Evolutionary conservation across 2,888 invertebrate species (phyloP).

Genomic region (Cantharis lateralis): DNA sequence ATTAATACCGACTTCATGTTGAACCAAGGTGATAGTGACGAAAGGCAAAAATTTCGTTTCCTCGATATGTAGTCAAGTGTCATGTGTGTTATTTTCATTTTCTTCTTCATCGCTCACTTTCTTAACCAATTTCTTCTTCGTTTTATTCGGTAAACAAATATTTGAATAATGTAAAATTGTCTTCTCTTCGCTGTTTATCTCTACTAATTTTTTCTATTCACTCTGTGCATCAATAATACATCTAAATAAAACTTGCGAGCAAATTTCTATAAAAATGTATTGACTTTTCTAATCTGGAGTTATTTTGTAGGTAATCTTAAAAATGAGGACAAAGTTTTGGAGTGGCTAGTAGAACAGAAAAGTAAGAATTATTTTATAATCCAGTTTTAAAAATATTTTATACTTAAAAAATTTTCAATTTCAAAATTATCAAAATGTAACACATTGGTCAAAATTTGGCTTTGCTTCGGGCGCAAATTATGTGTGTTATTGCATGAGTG

Average conservation of each 20-base stretch:
- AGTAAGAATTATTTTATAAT: slow-evolving; percentile 71
- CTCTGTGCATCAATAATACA: not conserved
- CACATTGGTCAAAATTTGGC: slow-evolving; percentile 26
- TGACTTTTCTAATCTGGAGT: slow-evolving; percentile 24
- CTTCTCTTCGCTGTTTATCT: not conserved
- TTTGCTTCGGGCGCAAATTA: slow-evolving; percentile 34
- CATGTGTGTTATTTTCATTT: not conserved
- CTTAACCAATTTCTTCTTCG: not conserved
- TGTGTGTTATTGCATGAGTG: slow-evolving; percentile 50
- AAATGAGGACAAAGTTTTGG: slow-evolving; percentile 93
- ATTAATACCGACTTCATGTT: not conserved
- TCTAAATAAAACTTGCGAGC: not conserved
- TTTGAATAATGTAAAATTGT: too few relatives aligned
- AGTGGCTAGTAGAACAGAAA: slow-evolving; percentile 95
- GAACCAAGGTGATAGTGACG: not conserved
- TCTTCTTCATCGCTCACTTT: not conserved
- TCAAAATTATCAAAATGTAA: slow-evolving; percentile 16
- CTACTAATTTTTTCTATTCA: not conserved
- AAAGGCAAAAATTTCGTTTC: not conserved
- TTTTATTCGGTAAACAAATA: too few relatives aligned
- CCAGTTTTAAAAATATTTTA: slow-evolving; percentile 9
- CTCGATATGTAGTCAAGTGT: not conserved
- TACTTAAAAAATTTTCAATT: slow-evolving; percentile 5
- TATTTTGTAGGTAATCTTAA: slow-evolving; percentile 87
- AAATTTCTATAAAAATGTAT: not conserved